Conservation (phyloP, 2,113 vertebrate genomes). For the Clarias batrachus region DNA sequence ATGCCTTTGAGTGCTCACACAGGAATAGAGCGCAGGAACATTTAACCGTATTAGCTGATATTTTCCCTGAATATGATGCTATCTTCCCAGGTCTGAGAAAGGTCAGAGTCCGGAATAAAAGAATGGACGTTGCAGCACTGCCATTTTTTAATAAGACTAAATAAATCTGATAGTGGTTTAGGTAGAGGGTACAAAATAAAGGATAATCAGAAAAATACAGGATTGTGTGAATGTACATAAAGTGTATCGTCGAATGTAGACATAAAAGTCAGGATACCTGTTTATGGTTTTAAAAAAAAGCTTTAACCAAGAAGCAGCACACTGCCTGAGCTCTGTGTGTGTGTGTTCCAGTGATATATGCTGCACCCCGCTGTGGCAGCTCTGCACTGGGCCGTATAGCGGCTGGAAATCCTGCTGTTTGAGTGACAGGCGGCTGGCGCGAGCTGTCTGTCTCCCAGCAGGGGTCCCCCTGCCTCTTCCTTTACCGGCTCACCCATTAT, state of each 20-base stretch:
- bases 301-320: conserved; percentile 7
- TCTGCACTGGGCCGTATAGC: conserved; percentile 69
- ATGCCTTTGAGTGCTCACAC: not conserved
- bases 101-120: not conserved
- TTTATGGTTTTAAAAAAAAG: conserved; percentile 8
- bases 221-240: not conserved
- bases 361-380: conserved; percentile 71
- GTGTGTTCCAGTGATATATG: conserved; percentile 84
- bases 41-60: not conserved
- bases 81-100: not conserved
- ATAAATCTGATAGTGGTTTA: not conserved
- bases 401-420: conserved; percentile 74
- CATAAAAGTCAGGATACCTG: not conserved
- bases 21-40: not conserved
- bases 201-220: not conserved
- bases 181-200: not conserved
- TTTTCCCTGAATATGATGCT: not conserved
- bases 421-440: conserved; percentile 74
- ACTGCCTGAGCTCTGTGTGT: conserved; percentile 23
- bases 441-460: conserved; percentile 69
- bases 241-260: not conserved
- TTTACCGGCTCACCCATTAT: conserved; percentile 9
- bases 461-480: conserved; percentile 62
- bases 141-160: no score
- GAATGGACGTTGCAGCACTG: not conserved